Evolutionary conservation across 2,113 vertebrate species (phyloP).

Genomic region (Nothobranchius furzeri): DNA sequence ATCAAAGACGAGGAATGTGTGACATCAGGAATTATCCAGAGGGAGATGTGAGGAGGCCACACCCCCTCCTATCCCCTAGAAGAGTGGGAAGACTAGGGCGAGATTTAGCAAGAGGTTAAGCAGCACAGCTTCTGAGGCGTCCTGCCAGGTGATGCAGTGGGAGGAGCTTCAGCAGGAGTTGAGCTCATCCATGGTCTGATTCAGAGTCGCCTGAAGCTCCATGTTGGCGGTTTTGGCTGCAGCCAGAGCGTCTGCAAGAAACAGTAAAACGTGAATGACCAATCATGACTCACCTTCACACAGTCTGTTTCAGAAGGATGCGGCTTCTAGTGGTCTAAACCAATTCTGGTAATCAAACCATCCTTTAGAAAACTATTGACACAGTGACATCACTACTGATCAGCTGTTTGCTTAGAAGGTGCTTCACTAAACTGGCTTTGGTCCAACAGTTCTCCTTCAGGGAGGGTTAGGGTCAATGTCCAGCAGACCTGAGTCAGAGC

Average conservation of each 20-base stretch:
- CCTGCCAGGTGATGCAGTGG: background rate
- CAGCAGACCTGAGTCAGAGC: too few relatives aligned
- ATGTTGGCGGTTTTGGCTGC: slow-evolving; percentile 89
- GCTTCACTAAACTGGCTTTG: too few relatives aligned
- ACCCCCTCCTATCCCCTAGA: background rate
- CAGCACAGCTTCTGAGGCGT: slow-evolving; percentile 9
- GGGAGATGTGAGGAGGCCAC: background rate
- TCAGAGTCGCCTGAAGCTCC: slow-evolving; percentile 89
- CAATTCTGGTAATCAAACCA: too few relatives aligned
- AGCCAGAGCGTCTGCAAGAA: slow-evolving; percentile 86
- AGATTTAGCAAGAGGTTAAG: background rate
- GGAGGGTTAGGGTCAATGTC: too few relatives aligned
- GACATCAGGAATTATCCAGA: background rate
- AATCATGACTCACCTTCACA: background rate
- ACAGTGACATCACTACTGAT: too few relatives aligned
- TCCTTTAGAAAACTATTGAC: too few relatives aligned
- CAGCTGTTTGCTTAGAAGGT: too few relatives aligned
- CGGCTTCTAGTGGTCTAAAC: too few relatives aligned
- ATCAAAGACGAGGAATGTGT: slow-evolving; percentile 34
- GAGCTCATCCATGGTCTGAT: slow-evolving; percentile 93
- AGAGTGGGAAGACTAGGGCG: background rate
- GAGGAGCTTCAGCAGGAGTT: slow-evolving; percentile 84
- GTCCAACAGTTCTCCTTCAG: too few relatives aligned
- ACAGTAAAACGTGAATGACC: background rate
- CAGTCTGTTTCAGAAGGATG: too few relatives aligned